These are phyloP conservation scores for Drosophila bifasciata DNA, from an alignment of 1,140 invertebrate species.

Conservation along the genomic window DNA sequence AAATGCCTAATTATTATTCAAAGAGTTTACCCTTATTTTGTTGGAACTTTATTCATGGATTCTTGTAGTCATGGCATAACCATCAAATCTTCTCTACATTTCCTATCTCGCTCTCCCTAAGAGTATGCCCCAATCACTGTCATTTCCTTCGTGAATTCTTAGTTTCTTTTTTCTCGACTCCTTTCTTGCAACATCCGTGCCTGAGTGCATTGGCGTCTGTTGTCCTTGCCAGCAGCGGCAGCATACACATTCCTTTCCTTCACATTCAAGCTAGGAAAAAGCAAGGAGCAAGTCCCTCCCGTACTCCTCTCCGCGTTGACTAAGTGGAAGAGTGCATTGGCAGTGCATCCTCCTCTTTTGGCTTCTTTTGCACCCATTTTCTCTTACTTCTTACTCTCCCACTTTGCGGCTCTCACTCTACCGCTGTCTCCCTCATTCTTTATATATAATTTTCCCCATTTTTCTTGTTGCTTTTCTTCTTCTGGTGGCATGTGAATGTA, in stretches of 20 bases:
- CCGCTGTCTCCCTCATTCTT: slow-evolving; percentile 12
- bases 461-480: slow-evolving; percentile 52
- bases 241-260: slow-evolving; percentile 1
- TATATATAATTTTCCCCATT: slow-evolving; percentile 28
- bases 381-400: slow-evolving; percentile 22
- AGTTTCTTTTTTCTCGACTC: slow-evolving; percentile 2
- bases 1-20: too few species aligned
- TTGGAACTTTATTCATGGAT: too few species aligned
- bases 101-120: not conserved
- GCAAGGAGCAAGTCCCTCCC: not conserved
- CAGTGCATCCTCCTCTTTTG: slow-evolving; percentile 52
- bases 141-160: slow-evolving; percentile 2
- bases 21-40: too few species aligned
- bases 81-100: too few species aligned
- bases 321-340: slow-evolving; percentile 46
- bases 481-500: slow-evolving; percentile 73
- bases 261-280: too few species aligned
- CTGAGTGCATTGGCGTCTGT: slow-evolving; percentile 80
- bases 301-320: slow-evolving; percentile 4
- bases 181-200: slow-evolving; percentile 39
- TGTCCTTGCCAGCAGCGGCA: slow-evolving; percentile 67
- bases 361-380: slow-evolving; percentile 54
- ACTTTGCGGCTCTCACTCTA: not conserved
- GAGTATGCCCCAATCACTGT: slow-evolving; percentile 29
- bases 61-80: too few species aligned